Percentiles rank a stretch among this genome's conserved stretches.
These are phyloP conservation scores for Eretmochelys imbricata DNA, from an alignment of 2,113 vertebrate species.

Conservation along the genomic window DNA sequence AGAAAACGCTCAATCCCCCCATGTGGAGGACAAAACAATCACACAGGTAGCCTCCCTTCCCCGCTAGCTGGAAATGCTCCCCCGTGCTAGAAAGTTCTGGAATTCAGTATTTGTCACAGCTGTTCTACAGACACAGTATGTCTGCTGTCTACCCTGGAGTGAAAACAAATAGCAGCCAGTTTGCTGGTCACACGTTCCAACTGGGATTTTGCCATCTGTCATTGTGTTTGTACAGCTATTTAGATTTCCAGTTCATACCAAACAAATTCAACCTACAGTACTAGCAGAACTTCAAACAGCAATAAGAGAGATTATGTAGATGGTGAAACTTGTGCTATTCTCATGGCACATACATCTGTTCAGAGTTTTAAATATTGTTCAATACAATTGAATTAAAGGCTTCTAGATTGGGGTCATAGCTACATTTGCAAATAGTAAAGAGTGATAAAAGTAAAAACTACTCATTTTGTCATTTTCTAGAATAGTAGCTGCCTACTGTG, in stretches of 20 bases:
- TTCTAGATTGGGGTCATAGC: neutral
- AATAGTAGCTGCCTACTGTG: rapidly evolving
- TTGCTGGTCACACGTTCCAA: conserved; percentile 80
- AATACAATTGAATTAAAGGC: neutral
- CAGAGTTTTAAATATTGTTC: conserved; percentile 53
- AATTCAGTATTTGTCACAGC: conserved; percentile 72
- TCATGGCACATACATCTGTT: conserved; percentile 60
- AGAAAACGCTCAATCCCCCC: too few species aligned
- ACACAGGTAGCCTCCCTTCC: neutral
- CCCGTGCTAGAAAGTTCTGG: conserved; percentile 38
- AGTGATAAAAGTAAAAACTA: neutral
- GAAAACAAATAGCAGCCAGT: conserved; percentile 77
- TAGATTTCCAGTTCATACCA: conserved; percentile 80
- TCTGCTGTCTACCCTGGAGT: conserved; percentile 72
- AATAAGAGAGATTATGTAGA: conserved; percentile 67
- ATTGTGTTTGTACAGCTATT: conserved; percentile 76
- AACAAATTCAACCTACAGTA: conserved; percentile 76
- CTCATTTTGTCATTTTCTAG: rapidly evolving
- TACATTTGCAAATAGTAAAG: neutral
- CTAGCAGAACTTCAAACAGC: conserved; percentile 74
- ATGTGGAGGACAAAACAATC: neutral
- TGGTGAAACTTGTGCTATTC: conserved; percentile 49
- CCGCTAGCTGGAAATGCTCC: neutral
- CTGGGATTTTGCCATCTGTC: conserved; percentile 83
- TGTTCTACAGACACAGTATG: conserved; percentile 73